These are phyloP conservation scores for Drosophila setifemur DNA, from an alignment of 1,140 invertebrate species.

Conservation along the genomic window DNA sequence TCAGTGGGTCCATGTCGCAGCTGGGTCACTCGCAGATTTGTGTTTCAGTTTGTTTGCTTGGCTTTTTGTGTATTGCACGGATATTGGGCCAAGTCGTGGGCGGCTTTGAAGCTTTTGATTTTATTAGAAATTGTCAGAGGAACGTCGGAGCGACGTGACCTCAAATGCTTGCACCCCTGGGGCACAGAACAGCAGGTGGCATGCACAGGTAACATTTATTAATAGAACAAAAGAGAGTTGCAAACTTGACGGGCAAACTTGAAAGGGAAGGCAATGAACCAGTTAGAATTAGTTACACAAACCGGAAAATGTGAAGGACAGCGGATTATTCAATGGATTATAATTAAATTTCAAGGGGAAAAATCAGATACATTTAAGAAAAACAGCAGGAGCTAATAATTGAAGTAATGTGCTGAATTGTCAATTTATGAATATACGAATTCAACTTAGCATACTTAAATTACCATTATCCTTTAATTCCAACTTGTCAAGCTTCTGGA, in stretches of 20 bases:
- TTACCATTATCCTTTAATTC: too few species aligned
- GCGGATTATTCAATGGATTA: neutral
- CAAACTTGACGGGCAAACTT: conserved; percentile 14
- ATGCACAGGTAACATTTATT: conserved; percentile 9
- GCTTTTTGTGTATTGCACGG: conserved; percentile 49
- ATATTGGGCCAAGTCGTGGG: conserved; percentile 58
- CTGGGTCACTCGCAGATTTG: conserved; percentile 36
- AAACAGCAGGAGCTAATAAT: too few species aligned
- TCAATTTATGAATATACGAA: too few species aligned
- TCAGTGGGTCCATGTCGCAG: conserved; percentile 19
- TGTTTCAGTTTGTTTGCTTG: conserved; percentile 44
- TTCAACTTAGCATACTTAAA: too few species aligned
- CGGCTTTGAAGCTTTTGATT: conserved; percentile 69
- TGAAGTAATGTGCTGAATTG: too few species aligned
- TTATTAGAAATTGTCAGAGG: conserved; percentile 74
- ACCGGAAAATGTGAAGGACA: conserved; percentile 2
- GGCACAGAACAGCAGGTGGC: conserved; percentile 31
- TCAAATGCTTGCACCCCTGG: conserved; percentile 34
- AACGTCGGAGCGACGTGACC: conserved; percentile 47
- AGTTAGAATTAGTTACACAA: conserved; percentile 9
- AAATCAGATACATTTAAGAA: too few species aligned
- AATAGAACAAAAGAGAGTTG: conserved; percentile 47
- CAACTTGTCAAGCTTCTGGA: too few species aligned
- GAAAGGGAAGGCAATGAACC: conserved; percentile 36
- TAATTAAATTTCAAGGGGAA: neutral